Evolutionary conservation across 1,140 invertebrate genomes (phyloP), one percentile per base, ranked within the genome.

Genomic region (Mylabris phalerata): DNA sequence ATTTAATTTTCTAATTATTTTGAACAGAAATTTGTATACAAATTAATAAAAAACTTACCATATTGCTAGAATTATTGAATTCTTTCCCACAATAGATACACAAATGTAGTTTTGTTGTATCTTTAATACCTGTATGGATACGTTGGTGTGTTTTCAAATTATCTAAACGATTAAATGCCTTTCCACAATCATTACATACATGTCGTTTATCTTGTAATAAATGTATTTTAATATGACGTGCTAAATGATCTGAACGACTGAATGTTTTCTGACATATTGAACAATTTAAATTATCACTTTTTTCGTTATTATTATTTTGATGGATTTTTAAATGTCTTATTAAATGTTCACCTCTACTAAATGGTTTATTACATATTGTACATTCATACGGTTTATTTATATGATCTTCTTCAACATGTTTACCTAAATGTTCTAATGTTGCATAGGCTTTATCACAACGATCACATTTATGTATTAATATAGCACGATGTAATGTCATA

Each of bases 381-480:
- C 82, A 84, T 61, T 78, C 78, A 59, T 81, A 84, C 0, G 83
- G 83, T 65, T 81, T 81, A 62, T 84, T 81, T n/a, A 82, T 82
- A 42, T 83, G 84, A 65, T 84, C 82, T 55, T 81, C 77, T 57
- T 83, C 73, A 13, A 82, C 75, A 66, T 86, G 84, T 24, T 83
- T 80, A 44, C 79, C 75, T 2, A 84, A 71, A 52, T 69, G 58
- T 24, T 72, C 71, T 19, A 67, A 61, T 3, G 66, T 70, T n/a
- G 66, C 67, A 54, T 72, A 75, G 6, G 73, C 67, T 60, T 74
- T 70, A 38, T 70, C 70, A 40, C 72, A 74, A 43, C 63, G 57
- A 48, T 72, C 67, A 59, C 72, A 74, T 61, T 72, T 73, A 58
- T 73, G 69, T 24, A 66, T 62, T 13, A 74, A 57, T 13, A 74